These are phyloP conservation scores for Temnothorax ravouxi DNA, from an alignment of 2,888 invertebrate species.

Conservation along the genomic window DNA sequence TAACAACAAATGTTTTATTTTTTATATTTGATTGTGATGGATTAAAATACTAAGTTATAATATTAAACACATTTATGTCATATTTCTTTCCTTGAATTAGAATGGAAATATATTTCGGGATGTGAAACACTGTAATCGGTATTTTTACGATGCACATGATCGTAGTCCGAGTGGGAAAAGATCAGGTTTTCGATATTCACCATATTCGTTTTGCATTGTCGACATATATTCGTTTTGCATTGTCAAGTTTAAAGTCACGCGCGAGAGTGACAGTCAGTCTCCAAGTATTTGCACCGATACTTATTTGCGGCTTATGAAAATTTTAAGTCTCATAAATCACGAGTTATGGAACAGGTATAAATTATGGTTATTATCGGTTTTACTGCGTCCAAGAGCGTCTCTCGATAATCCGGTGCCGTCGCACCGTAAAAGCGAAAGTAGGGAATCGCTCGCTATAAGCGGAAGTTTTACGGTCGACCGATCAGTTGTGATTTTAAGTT, in stretches of 20 bases:
- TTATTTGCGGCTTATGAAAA: slow-evolving; percentile 74
- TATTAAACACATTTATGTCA: not conserved
- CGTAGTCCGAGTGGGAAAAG: not conserved
- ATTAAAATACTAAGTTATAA: slow-evolving; percentile 3
- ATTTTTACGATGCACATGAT: slow-evolving; percentile 24
- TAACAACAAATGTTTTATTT: not conserved
- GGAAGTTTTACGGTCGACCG: slow-evolving; percentile 74
- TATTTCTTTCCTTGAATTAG: not conserved
- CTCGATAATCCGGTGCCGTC: slow-evolving; percentile 71
- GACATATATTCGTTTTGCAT: slow-evolving; percentile 19
- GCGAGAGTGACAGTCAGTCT: slow-evolving; percentile 27
- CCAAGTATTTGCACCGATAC: slow-evolving; percentile 60
- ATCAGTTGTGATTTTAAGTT: slow-evolving; percentile 62
- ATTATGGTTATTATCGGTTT: slow-evolving; percentile 76
- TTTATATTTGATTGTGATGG: not conserved
- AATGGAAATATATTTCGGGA: not conserved
- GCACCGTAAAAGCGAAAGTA: slow-evolving; percentile 76
- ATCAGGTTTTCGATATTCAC: slow-evolving; percentile 23
- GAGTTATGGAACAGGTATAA: slow-evolving; percentile 72
- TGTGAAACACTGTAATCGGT: not conserved
- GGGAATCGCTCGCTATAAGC: slow-evolving; percentile 76
- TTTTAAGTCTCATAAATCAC: slow-evolving; percentile 74
- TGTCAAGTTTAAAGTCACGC: slow-evolving; percentile 20
- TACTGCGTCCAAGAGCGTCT: slow-evolving; percentile 65
- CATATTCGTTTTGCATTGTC: slow-evolving; percentile 28